A percentile compares a stretch with the other conserved stretches of the same genome.
phyloP scores from a whole-genome alignment of 92 coral and sea anemone genomes.

The Metridium senile region DNA sequence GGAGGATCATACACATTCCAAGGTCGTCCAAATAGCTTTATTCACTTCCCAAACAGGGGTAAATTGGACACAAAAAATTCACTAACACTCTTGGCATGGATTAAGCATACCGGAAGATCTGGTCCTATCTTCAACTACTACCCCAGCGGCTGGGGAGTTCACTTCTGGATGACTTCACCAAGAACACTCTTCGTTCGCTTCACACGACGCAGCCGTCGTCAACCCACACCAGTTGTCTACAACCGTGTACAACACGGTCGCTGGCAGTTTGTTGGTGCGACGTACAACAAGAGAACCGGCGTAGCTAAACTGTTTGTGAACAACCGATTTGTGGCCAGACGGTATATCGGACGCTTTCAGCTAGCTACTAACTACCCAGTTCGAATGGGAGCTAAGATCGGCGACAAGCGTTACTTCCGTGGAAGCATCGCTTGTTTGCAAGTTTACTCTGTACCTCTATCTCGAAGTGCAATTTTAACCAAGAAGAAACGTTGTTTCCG shows the following conservation, averaged over 20 bases:
- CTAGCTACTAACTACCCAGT: constrained; percentile 65
- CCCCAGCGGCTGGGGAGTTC: constrained; percentile 76
- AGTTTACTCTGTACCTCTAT: constrained; percentile 49
- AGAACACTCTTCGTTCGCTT: constrained; percentile 53
- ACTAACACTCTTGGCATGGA: constrained; percentile 76
- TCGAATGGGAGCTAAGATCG: constrained; percentile 69
- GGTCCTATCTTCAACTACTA: constrained; percentile 82
- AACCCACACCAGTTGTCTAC: constrained; percentile 38
- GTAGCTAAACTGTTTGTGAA: constrained; percentile 60
- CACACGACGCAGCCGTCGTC: constrained; percentile 54
- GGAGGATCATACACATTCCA: constrained; percentile 64
- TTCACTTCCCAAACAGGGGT: constrained; percentile 68
- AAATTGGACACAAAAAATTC: constrained; percentile 65
- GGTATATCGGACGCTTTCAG: constrained; percentile 51
- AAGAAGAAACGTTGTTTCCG: constrained; percentile 70
- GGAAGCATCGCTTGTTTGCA: constrained; percentile 84
- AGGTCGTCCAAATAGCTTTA: constrained; percentile 60
- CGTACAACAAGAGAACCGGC: constrained; percentile 61
- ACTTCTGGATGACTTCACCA: constrained; percentile 66
- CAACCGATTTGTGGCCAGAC: constrained; percentile 50
- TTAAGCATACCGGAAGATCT: constrained; percentile 64
- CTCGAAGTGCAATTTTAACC: constrained; percentile 39
- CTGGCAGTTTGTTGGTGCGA: constrained; percentile 72
- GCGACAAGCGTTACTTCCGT: constrained; percentile 58
- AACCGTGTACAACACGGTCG: constrained; percentile 46